Conservation (phyloP, 2,113 vertebrate species). For the Onychostruthus taczanowskii region DNA sequence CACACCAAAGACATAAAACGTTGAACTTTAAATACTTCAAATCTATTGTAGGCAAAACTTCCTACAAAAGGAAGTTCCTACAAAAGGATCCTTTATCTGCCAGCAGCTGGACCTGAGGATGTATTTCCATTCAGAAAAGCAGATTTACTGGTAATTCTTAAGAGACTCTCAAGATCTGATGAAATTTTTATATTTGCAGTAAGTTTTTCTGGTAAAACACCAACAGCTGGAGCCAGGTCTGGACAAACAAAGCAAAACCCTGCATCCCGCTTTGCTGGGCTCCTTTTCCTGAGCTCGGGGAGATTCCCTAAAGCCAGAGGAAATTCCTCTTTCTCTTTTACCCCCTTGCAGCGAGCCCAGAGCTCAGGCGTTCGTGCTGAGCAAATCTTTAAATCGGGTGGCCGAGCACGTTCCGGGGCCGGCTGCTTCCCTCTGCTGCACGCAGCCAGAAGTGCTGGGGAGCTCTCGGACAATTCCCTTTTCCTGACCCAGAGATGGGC, state of each 20-base stretch:
- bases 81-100: background rate
- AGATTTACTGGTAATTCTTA: background rate
- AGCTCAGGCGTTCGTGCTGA: accelerated
- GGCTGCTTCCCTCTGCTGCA: constrained; percentile 51
- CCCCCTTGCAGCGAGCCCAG: background rate
- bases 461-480: background rate
- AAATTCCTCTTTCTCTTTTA: background rate
- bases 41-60: background rate
- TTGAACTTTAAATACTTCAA: background rate
- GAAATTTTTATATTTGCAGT: background rate
- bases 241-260: accelerated
- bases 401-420: background rate
- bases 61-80: too few species aligned
- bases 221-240: accelerated
- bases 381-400: accelerated
- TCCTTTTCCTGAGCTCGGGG: background rate
- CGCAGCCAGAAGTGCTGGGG: background rate
- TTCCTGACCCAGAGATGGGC: too few species aligned
- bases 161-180: background rate
- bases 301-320: background rate
- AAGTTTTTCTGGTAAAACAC: background rate
- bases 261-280: background rate
- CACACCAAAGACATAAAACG: background rate
- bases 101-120: background rate
- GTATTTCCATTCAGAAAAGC: background rate